Conservation (phyloP, 2,113 vertebrate species). For the Centropus bengalensis region DNA sequence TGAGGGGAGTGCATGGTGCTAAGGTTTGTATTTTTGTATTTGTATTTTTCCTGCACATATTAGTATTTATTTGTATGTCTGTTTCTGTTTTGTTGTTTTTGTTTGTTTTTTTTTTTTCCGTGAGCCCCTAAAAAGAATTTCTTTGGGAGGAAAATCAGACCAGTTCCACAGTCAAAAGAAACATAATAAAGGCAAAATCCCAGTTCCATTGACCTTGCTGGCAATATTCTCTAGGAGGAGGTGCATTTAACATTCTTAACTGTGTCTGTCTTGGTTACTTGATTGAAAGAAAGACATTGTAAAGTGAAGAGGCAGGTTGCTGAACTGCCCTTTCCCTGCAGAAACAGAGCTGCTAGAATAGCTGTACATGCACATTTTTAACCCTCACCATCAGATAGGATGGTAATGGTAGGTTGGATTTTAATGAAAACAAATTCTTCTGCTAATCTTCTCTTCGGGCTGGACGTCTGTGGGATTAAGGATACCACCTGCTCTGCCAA, state of each 20-base stretch:
- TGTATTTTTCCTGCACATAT: conserved; percentile 51
- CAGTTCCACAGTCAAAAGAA: conserved; percentile 7
- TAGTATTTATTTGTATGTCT: conserved; percentile 64
- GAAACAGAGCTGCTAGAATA: background rate
- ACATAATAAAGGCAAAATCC: conserved; percentile 1
- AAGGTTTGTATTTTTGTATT: conserved; percentile 63
- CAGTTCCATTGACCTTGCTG: background rate
- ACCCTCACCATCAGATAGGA: background rate
- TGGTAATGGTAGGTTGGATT: conserved; percentile 31
- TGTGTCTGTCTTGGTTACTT: background rate
- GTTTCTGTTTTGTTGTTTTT: conserved; percentile 17
- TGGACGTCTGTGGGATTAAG: conserved; percentile 36
- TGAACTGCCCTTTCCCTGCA: conserved; percentile 31
- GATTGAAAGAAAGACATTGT: background rate
- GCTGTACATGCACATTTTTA: background rate
- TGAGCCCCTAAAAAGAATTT: background rate
- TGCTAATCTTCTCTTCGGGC: conserved; percentile 56
- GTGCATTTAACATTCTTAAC: background rate
- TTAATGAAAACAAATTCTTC: conserved; percentile 66
- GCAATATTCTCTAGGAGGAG: conserved; percentile 16
- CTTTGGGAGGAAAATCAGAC: conserved; percentile 28
- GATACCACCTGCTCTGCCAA: conserved; percentile 62
- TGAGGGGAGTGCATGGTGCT: conserved; percentile 52
- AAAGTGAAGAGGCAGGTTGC: conserved; percentile 18
- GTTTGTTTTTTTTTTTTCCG: background rate